Evolutionary conservation across 2,888 invertebrate species (phyloP), one percentile per base, ranked within the genome.

Genomic region (Nineta flava): DNA sequence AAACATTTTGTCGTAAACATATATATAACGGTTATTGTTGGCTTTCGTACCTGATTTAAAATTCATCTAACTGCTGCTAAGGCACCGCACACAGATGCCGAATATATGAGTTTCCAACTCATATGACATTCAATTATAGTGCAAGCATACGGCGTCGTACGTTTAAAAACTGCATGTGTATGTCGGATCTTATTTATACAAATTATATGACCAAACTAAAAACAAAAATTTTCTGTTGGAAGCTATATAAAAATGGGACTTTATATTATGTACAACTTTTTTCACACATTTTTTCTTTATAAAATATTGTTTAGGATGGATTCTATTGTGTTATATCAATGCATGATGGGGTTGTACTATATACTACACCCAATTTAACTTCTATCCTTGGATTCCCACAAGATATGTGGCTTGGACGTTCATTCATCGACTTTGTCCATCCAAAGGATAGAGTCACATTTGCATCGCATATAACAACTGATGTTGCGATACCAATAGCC

Each of bases 401-500:
- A 55, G 84, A 87, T 53, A 84, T 87, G 78, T 90, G 88, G 87
- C 66, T 84, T 32, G 90, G 88, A 3, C 73, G 86, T 48, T 85
- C 86, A 0, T 87, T 93, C 59, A 85, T 87, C 50, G 88, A 92
- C 59, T 91, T 90, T 60, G 74, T 93, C 1, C 87, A 91, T 65
- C 81, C 83, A 2, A 83, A 79, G 65, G 81, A 81, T 59, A 71
- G 81, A 52, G 72, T 76, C 48, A 81, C 80, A 0, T 84, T 93
- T 61, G 81, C 83, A 15, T 81, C 79, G 53, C 83, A 85, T 66
- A 81, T 88, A 51, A 80, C 82, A 0, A 78, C 71, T 2, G 79
- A 78, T 34, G 66, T 83, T 53, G 73, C 75, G 0, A 66, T 75
- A 32, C 79, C 80, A n/a, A 73, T 74, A 17, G 70, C 68, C 1